Base-by-base conservation (phyloP, 1,140 invertebrate genomes). In the Aphelinus certus region DNA sequence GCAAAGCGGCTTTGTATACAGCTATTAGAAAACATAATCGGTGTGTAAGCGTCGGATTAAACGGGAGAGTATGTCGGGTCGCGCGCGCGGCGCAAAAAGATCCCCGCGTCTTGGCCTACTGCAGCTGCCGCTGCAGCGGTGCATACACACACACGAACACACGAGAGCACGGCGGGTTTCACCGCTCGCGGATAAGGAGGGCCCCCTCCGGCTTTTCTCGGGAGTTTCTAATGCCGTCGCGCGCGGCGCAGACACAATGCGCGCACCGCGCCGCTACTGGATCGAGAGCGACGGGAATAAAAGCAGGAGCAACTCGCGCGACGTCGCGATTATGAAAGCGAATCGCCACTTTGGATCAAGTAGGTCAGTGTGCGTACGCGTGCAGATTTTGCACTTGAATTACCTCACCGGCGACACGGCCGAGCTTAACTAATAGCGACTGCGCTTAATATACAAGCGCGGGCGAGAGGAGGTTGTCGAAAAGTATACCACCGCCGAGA, bases 341-440 rank as follows among this genome's bases (percentile, higher is more conserved):
- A 75, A 75, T 69, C 60, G 61, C 66, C 73, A 69, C 73, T 75
- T 75, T 0, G 9, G 51, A 53, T 53, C 66, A 69, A 75, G 65
- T 75, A 64, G 73, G 73, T 75, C 73, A 69, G 64, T 47, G 9
- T 53, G 57, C 51, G 51, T 9, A 26, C 57, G 7, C 7, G 57
- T 26, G 26, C 26, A 26, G 42, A 73, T 73, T 73, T 62, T 69
- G 73, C 60, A 69, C 66, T 75, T 69, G 73, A 75, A 75, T 74
- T 63, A 67, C 26, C 64, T 66, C 56, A 42, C 61, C 26, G 26
- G 26, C 26, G 26, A 26, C 26, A 26, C 26, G 26, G 26, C 26
- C 26, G 66, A 67, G 46, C 55, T 60, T 66, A 73, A 67, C 71
- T 53, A 56, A 62, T 71, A 42, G 60, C 48, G 2, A 26, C 26